These are phyloP conservation scores for Drosophila paranaensis DNA, from an alignment of 2,888 invertebrate genomes.

Conservation along the genomic window DNA sequence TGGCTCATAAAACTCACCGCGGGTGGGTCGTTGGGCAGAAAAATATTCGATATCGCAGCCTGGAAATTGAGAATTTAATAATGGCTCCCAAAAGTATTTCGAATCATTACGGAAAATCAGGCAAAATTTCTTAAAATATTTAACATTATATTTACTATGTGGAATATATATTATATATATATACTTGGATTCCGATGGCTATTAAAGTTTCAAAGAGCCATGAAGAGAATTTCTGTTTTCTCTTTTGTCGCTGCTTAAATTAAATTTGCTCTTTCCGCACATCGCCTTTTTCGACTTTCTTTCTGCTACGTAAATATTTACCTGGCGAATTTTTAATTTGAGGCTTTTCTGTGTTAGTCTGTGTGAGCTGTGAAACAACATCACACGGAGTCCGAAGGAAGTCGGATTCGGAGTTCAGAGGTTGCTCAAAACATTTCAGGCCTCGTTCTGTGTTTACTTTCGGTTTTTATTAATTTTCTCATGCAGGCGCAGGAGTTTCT, in stretches of 20 bases:
- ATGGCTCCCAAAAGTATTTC: background rate
- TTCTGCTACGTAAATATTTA: constrained; percentile 43
- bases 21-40: background rate
- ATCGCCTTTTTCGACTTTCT: constrained; percentile 10
- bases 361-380: constrained; percentile 17
- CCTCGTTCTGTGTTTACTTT: constrained; percentile 47
- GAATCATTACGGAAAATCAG: background rate
- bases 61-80: background rate
- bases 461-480: constrained; percentile 59
- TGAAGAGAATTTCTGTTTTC: background rate
- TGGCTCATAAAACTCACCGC: constrained; percentile 8
- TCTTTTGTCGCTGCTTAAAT: constrained; percentile 18
- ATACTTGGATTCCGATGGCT: no score
- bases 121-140: background rate
- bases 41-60: constrained; percentile 7
- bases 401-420: constrained; percentile 4
- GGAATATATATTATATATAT: background rate
- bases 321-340: constrained; percentile 48
- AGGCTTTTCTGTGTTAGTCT: constrained; percentile 8
- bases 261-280: constrained; percentile 4
- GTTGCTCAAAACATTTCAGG: constrained; percentile 18
- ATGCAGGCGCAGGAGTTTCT: constrained; percentile 28
- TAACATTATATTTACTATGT: background rate
- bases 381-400: constrained; percentile 13
- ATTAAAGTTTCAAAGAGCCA: no score